Percentiles rank a stretch among this genome's conserved stretches.
These are phyloP conservation scores for Eugnorisma glareosa DNA, from an alignment of 2,888 invertebrate species.

Conservation along the genomic window DNA sequence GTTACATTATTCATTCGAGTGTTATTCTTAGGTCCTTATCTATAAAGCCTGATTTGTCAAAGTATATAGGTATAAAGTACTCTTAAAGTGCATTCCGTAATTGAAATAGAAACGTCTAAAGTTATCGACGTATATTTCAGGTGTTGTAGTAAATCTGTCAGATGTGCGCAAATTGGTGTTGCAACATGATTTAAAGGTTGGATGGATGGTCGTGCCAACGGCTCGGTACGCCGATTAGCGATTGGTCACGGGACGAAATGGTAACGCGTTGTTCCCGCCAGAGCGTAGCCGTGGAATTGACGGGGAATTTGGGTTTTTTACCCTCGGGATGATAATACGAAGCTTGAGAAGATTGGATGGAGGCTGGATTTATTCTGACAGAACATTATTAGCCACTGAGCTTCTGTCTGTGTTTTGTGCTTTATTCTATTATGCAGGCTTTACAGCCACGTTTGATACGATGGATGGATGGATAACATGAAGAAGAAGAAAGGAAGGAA, in stretches of 20 bases:
- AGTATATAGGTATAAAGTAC: slow-evolving; percentile 20
- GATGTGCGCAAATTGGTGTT: slow-evolving; percentile 71
- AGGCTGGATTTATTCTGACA: slow-evolving; percentile 43
- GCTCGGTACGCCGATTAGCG: slow-evolving; percentile 73
- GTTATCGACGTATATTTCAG: slow-evolving; percentile 55
- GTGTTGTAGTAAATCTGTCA: slow-evolving; percentile 69
- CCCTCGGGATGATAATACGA: slow-evolving; percentile 30
- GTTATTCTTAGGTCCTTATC: slow-evolving; percentile 55
- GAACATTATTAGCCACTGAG: slow-evolving; percentile 34
- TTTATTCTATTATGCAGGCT: background rate
- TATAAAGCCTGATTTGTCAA: slow-evolving; percentile 56
- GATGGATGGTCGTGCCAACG: slow-evolving; percentile 68
- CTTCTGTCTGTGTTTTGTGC: slow-evolving; percentile 29
- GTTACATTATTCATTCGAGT: slow-evolving; percentile 62
- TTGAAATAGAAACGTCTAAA: slow-evolving; percentile 46
- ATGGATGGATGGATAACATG: background rate
- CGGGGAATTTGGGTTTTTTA: slow-evolving; percentile 59
- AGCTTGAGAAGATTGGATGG: slow-evolving; percentile 24
- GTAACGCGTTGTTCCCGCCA: slow-evolving; percentile 64
- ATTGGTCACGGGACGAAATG: slow-evolving; percentile 76
- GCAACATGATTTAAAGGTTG: slow-evolving; percentile 64
- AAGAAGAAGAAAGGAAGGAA: background rate
- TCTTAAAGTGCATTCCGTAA: slow-evolving; percentile 42
- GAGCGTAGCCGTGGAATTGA: slow-evolving; percentile 67
- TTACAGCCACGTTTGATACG: background rate